phyloP scores from a whole-genome alignment of 2,797 vertebrate genomes.

The Rhabdophis nuchalis region DNA sequence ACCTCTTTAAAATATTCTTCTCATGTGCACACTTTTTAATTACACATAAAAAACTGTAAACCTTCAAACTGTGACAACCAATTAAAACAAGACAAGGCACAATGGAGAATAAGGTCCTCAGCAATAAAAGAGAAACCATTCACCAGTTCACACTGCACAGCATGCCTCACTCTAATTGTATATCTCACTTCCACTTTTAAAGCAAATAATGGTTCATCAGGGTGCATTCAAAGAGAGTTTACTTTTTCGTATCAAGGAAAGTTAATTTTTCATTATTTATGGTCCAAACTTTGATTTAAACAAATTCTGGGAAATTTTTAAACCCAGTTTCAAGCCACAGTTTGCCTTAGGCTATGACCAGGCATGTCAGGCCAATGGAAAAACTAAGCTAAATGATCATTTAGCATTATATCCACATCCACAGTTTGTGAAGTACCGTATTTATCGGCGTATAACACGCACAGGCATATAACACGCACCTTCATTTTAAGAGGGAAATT shows the following conservation, averaged over 20 bases:
- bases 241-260: neutral
- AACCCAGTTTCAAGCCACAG: neutral
- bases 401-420: neutral
- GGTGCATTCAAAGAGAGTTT: neutral
- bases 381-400: neutral
- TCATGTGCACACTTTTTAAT: neutral
- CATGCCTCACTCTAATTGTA: neutral
- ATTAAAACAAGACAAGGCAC: slow-evolving; percentile 9
- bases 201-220: neutral
- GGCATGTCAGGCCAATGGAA: neutral
- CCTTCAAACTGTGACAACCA: neutral
- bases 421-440: neutral
- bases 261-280: neutral
- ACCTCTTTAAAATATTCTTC: slow-evolving; percentile 1
- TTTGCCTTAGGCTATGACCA: neutral
- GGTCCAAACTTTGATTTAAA: neutral
- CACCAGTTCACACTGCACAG: neutral
- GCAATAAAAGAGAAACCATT: neutral
- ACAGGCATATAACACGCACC: no score
- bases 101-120: neutral
- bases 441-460: no score
- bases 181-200: neutral
- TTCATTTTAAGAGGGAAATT: no score
- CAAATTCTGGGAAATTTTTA: neutral
- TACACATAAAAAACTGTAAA: slow-evolving; percentile 8